phyloP scores from a whole-genome alignment of 2,888 invertebrate species.

The Drosophila fulvimacula region DNA sequence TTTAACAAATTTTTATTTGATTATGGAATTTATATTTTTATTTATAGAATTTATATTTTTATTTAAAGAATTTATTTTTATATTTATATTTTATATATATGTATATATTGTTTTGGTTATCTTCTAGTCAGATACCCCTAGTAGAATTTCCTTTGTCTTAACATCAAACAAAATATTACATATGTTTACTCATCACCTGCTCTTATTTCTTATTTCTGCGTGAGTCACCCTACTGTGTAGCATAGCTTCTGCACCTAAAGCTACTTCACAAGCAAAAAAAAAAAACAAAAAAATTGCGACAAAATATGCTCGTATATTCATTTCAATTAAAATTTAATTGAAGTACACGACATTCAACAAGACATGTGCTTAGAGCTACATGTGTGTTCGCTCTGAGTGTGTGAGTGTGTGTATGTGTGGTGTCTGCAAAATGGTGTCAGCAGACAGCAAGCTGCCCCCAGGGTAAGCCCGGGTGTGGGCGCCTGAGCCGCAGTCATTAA shows the following conservation, averaged over 20 bases:
- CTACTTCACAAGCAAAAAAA: conserved; percentile 42
- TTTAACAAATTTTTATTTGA: too few relatives aligned
- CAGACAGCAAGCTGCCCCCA: conserved; percentile 61
- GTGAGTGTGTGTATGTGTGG: conserved; percentile 17
- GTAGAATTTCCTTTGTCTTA: too few relatives aligned
- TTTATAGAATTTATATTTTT: too few relatives aligned
- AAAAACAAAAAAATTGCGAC: conserved; percentile 27
- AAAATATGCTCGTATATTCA: conserved; percentile 56
- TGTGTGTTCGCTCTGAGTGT: conserved; percentile 13
- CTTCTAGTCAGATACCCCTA: too few relatives aligned
- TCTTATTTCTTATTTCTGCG: neutral
- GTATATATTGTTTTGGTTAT: too few relatives aligned
- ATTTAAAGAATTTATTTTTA: too few relatives aligned
- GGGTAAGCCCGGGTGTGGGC: neutral
- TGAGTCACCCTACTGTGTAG: conserved; percentile 18
- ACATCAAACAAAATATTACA: neutral
- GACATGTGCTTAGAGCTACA: conserved; percentile 33
- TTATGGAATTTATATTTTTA: too few relatives aligned
- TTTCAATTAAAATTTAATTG: conserved; percentile 80
- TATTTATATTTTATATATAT: too few relatives aligned
- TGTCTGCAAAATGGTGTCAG: conserved; percentile 66
- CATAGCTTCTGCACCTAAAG: conserved; percentile 46
- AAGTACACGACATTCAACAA: conserved; percentile 58
- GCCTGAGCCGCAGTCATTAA: conserved; percentile 60
- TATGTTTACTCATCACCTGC: neutral